phyloP scores from a whole-genome alignment of 2,797 vertebrate genomes.

The Chlorospingus flavigularis region DNA sequence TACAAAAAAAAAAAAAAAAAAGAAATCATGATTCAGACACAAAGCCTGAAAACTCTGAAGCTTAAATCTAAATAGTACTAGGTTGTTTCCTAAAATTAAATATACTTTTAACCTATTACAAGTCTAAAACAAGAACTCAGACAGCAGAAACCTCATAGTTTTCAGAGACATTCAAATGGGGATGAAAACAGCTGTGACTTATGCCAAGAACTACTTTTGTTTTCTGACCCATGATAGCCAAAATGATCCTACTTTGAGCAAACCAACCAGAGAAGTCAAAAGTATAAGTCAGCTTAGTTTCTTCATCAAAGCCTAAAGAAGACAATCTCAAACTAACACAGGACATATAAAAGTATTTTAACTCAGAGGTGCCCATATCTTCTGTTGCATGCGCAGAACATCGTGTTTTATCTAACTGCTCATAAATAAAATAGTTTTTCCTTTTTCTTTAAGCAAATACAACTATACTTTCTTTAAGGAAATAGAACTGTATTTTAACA shows the following conservation, averaged over 20 bases:
- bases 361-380: not conserved
- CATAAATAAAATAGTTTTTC: not conserved
- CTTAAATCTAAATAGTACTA: not conserved
- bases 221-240: not conserved
- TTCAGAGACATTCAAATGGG: fast-evolving
- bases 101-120: fast-evolving
- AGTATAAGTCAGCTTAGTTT: not conserved
- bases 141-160: not conserved
- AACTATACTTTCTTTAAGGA: not conserved
- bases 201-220: not conserved
- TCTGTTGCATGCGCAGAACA: not conserved
- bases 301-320: not conserved
- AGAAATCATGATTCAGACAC: fast-evolving
- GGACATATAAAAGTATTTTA: not conserved
- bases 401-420: not conserved
- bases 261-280: not conserved
- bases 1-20: not conserved
- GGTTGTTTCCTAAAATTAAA: not conserved
- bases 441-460: not conserved
- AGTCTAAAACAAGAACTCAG: not conserved
- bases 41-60: not conserved
- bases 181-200: not conserved
- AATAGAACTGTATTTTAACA: not conserved
- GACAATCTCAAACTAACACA: not conserved
- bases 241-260: not conserved